These are phyloP conservation scores for Drosophila hamatofila DNA, from an alignment of 2,888 invertebrate genomes.

Conservation along the genomic window DNA sequence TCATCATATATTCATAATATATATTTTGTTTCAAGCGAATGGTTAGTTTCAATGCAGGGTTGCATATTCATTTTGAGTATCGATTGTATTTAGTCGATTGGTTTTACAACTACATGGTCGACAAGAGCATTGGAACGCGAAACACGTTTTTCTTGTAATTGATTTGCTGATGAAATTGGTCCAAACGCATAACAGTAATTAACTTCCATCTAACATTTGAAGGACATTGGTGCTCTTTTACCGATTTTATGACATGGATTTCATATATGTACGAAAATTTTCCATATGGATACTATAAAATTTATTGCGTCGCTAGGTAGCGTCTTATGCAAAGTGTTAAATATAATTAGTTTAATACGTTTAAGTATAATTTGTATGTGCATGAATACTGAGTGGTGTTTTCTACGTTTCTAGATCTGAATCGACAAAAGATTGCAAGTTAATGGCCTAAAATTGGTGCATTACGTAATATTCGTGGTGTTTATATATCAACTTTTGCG, in stretches of 20 bases:
- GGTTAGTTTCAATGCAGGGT: constrained; percentile 32
- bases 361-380: constrained; percentile 23
- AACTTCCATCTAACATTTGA: background rate
- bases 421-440: constrained; percentile 28
- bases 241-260: constrained; percentile 3
- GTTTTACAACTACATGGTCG: background rate
- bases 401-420: constrained; percentile 60
- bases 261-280: background rate
- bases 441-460: constrained; percentile 44
- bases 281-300: constrained; percentile 10
- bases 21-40: constrained; percentile 12
- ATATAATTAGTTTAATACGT: constrained; percentile 3
- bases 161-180: constrained; percentile 20
- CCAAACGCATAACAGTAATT: background rate
- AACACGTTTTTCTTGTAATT: constrained; percentile 56
- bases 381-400: constrained; percentile 50
- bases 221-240: constrained; percentile 1
- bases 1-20: constrained; percentile 1
- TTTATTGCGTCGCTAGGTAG: constrained; percentile 51
- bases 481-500: constrained; percentile 33
- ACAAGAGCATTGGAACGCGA: constrained; percentile 39
- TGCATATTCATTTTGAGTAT: constrained; percentile 34
- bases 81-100: constrained; percentile 55
- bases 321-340: constrained; percentile 24
- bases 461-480: constrained; percentile 69